phyloP scores from a whole-genome alignment of 2,113 vertebrate genomes.

The Prinia subflava region DNA sequence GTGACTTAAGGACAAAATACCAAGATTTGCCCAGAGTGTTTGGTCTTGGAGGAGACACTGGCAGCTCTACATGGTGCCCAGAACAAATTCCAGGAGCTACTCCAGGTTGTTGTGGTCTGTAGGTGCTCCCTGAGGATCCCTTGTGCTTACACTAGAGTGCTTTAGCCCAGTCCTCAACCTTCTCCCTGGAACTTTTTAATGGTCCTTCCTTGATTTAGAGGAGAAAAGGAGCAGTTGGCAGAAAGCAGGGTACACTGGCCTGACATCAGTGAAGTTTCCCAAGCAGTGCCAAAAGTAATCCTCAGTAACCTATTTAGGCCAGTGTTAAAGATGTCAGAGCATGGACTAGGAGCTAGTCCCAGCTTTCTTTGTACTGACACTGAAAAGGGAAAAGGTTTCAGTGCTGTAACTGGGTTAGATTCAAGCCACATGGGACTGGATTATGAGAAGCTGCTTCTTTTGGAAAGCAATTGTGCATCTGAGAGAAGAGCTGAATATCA shows the following conservation, averaged over 20 bases:
- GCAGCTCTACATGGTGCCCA: background rate
- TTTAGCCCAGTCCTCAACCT: background rate
- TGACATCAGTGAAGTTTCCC: conserved; percentile 9
- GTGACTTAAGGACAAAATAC: background rate
- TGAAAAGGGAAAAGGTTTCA: background rate
- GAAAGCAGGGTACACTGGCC: background rate
- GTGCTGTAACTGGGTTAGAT: background rate
- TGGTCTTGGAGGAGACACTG: background rate
- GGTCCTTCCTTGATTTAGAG: background rate
- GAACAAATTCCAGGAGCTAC: background rate
- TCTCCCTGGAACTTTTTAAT: background rate
- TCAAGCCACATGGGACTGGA: background rate
- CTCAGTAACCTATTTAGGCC: conserved; percentile 15
- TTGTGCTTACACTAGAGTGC: background rate
- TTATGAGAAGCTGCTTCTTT: conserved; percentile 15
- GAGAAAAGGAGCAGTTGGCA: conserved; percentile 24
- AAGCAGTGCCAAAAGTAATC: background rate
- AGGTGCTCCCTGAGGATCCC: background rate
- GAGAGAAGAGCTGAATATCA: background rate
- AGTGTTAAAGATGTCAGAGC: background rate
- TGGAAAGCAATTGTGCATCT: background rate
- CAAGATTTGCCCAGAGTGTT: background rate
- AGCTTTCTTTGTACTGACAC: background rate
- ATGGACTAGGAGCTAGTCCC: background rate
- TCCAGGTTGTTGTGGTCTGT: background rate